These are phyloP conservation scores for Protophormia terraenovae DNA, from an alignment of 2,888 invertebrate genomes.

Conservation along the genomic window DNA sequence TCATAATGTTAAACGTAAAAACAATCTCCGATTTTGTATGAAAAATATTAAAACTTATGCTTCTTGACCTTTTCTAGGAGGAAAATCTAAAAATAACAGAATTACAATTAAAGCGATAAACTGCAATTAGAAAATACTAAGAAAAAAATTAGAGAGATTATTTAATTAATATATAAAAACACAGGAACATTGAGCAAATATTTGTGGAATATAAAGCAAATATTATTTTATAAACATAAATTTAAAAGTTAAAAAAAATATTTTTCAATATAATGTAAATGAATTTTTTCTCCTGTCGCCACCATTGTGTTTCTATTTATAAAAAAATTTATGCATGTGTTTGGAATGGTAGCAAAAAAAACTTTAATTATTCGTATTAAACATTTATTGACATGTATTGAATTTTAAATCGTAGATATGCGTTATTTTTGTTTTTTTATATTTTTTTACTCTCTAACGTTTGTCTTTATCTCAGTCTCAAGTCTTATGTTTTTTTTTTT, in stretches of 20 bases:
- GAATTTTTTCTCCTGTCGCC: not conserved
- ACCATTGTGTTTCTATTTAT: not conserved
- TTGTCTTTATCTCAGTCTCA: not conserved
- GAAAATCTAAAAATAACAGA: not conserved
- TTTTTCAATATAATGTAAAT: not conserved
- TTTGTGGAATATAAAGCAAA: too few relatives aligned
- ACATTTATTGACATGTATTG: conserved; percentile 49
- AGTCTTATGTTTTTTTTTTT: not conserved
- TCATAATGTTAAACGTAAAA: conserved; percentile 32
- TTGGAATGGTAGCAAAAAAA: not conserved
- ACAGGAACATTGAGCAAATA: too few relatives aligned
- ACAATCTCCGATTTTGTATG: not conserved
- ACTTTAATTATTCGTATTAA: conserved; percentile 20
- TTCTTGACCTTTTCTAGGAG: conserved; percentile 57
- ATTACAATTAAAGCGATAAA: not conserved
- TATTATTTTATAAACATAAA: too few relatives aligned
- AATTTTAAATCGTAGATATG: conserved; percentile 22
- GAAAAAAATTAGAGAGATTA: not conserved
- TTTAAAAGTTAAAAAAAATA: not conserved
- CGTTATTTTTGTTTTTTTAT: not conserved
- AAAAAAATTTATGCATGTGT: not conserved
- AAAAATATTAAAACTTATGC: not conserved
- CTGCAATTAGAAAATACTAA: not conserved
- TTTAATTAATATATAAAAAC: too few relatives aligned
- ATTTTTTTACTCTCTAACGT: not conserved